Evolutionary conservation across 92 coral and sea anemone genomes (phyloP).

Genomic region (Parazoanthus darwini): DNA sequence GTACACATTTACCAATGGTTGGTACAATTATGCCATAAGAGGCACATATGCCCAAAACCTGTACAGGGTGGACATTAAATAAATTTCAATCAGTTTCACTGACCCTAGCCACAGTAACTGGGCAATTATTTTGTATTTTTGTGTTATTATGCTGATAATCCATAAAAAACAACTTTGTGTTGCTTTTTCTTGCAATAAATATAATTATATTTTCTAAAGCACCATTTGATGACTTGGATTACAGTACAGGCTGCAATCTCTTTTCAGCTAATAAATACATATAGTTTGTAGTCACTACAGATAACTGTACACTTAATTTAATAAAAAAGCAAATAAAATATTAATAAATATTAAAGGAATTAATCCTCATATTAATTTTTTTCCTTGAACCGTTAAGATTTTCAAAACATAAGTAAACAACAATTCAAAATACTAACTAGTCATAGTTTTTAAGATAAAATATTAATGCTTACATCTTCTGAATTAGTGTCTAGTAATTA

Average conservation of each 20-base stretch:
- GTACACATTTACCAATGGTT: background rate
- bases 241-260: no score
- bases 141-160: background rate
- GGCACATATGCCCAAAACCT: background rate
- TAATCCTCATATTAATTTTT: no score
- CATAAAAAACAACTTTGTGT: background rate
- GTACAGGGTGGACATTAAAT: background rate
- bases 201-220: background rate
- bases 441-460: no score
- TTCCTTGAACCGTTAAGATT: background rate
- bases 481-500: no score
- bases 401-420: no score
- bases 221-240: no score
- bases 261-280: no score
- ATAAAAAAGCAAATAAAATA: no score
- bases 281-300: background rate
- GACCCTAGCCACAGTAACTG: background rate
- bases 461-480: no score
- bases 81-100: background rate
- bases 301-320: background rate
- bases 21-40: background rate
- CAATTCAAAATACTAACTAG: no score
- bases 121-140: background rate
- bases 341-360: no score
- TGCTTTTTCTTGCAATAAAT: background rate